Conservation (phyloP, 2,113 vertebrate genomes). For the Acrocephalus arundinaceus region DNA sequence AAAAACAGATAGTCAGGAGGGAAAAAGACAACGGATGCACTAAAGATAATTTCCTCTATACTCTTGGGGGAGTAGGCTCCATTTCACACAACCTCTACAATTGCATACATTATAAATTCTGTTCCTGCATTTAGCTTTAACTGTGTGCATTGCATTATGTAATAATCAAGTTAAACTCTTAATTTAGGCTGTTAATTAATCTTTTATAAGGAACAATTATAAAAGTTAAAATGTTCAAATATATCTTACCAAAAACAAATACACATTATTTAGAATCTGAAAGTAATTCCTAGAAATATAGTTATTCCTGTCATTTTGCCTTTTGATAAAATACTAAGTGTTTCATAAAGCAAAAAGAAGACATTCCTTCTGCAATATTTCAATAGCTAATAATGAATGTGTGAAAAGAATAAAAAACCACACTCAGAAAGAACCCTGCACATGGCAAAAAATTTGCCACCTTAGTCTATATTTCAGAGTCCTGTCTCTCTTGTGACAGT, state of each 20-base stretch:
- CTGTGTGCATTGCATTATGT: neutral
- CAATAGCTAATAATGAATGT: neutral
- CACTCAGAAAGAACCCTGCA: neutral
- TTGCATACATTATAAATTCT: accelerated
- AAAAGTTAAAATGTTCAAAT: neutral
- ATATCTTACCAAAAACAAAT: neutral
- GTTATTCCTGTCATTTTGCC: neutral
- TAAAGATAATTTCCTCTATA: neutral
- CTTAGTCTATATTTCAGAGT: neutral
- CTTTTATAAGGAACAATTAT: neutral
- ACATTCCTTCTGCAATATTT: neutral
- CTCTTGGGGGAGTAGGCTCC: neutral
- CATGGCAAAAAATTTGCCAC: neutral
- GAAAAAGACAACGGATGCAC: neutral
- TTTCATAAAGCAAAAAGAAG: neutral
- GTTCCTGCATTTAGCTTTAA: neutral
- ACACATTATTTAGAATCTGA: neutral
- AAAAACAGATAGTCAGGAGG: neutral
- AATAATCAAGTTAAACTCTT: neutral
- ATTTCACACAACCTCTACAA: neutral
- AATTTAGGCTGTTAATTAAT: neutral
- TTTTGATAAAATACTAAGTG: neutral
- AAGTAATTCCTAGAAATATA: neutral
- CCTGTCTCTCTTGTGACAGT: neutral
- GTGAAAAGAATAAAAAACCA: neutral